These are phyloP conservation scores for Argyra leucocephala DNA, from an alignment of 2,888 invertebrate genomes.

Conservation along the genomic window DNA sequence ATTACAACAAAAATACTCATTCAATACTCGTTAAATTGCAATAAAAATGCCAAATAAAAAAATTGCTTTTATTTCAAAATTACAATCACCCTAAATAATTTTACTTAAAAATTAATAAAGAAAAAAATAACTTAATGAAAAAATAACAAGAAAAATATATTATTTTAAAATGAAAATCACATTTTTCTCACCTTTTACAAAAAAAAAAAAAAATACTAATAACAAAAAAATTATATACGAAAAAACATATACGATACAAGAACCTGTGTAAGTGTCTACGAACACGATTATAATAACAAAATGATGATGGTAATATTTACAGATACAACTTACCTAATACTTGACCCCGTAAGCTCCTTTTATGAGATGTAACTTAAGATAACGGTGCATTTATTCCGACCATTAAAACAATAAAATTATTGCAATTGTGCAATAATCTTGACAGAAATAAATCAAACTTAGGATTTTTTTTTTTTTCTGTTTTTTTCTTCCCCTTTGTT, in stretches of 20 bases:
- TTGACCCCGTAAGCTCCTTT: slow-evolving; percentile 2
- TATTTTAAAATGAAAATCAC: background rate
- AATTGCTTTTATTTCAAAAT: background rate
- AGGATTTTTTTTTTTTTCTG: background rate
- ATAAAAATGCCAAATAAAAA: no score
- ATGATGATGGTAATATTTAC: background rate
- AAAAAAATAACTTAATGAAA: no score
- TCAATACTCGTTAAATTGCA: no score
- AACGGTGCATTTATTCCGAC: slow-evolving; percentile 4
- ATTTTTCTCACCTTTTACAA: slow-evolving; percentile 2
- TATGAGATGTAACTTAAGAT: background rate
- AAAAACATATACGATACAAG: background rate
- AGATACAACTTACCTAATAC: background rate
- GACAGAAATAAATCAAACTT: slow-evolving; percentile 3
- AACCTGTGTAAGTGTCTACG: background rate
- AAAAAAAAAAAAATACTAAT: no score
- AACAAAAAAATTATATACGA: background rate
- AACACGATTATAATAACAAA: background rate
- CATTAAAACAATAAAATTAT: slow-evolving; percentile 4
- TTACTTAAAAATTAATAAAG: background rate
- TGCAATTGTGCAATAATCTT: slow-evolving; percentile 6
- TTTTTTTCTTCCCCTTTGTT: background rate
- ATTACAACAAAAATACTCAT: no score
- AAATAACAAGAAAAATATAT: no score
- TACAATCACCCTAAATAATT: background rate